Evolutionary conservation across 2,888 invertebrate genomes (phyloP).

Genomic region (Troides oblongomaculatus): DNA sequence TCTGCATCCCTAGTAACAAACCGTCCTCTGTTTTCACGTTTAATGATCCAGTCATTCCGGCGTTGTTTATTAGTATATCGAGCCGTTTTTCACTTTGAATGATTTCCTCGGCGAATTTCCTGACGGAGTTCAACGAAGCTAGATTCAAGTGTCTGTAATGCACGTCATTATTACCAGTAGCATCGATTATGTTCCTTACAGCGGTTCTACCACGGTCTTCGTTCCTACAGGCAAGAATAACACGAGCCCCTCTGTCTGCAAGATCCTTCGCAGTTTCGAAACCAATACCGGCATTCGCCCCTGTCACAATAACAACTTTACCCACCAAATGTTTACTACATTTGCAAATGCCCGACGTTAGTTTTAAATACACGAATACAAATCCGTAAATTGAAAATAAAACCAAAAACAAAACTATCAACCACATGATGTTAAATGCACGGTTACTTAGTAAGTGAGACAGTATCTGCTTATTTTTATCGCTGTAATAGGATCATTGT

Average conservation of each 20-base stretch:
- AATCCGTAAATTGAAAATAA: constrained; percentile 4
- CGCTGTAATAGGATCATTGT: neutral
- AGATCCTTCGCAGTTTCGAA: constrained; percentile 85
- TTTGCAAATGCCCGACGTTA: constrained; percentile 33
- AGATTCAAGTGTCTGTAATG: constrained; percentile 67
- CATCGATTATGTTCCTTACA: constrained; percentile 37
- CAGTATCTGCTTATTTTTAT: neutral
- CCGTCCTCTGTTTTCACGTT: constrained; percentile 78
- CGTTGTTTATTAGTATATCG: constrained; percentile 82
- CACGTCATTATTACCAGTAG: constrained; percentile 43
- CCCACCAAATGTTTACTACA: constrained; percentile 66
- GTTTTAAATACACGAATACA: constrained; percentile 27
- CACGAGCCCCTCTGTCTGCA: constrained; percentile 84
- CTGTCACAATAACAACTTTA: constrained; percentile 90
- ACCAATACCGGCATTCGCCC: constrained; percentile 89
- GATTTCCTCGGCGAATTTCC: constrained; percentile 80
- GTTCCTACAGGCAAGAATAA: constrained; percentile 90
- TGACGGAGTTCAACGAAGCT: constrained; percentile 71
- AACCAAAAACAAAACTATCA: neutral
- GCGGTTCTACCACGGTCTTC: constrained; percentile 81
- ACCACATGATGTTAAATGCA: constrained; percentile 10
- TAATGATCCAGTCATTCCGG: constrained; percentile 63
- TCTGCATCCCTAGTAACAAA: constrained; percentile 79
- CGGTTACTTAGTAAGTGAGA: neutral
- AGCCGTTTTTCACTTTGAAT: constrained; percentile 64